Base-by-base conservation (phyloP, 2,113 vertebrate species). In the Tyrannus savana region DNA sequence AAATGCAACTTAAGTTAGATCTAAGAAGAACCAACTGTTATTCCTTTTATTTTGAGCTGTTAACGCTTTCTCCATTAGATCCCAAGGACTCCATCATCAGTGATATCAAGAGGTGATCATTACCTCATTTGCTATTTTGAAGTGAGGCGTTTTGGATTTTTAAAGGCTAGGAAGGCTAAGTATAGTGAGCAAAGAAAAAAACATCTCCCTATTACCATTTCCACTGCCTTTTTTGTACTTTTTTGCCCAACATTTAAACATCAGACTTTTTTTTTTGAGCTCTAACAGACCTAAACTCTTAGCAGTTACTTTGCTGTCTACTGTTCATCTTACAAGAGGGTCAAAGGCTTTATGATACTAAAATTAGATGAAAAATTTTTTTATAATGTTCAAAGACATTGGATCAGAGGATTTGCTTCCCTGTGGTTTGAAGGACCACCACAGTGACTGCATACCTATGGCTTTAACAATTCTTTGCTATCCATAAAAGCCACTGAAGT, bases 401-500 rank as follows among this genome's bases (percentile, higher is more conserved):
- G 79, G 49, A 87, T 82, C 35, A 68, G 55, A 95, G 73, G 50
- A 56, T 79, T 93, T 62, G 7, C 60, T 90, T 94, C 47, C 79
- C 44, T 0, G 3, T 78, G 49, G 44, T 60, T 47, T 72, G 77
- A 71, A 72, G 49, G 86, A 78, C 76, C 80, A 82, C 76, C 80
- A 79, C 41, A 64, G 80, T 4, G 44, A 37, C 75, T 86, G 28
- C 60, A n/a, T 81, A 44, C n/a, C 73, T 37, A 19, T 6, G n/a
- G 81, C 31, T 78, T 81, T 80, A 93, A 92, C 84, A 93, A 53
- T 58, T 27, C 50, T 72, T 80, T 72, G 69, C 69, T 94, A 37
- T 81, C 64, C 33, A n/a, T 87, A 84, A 94, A 95, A 93, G 55
- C 76, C 86, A 72, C 73, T 6, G 37, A 89, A 73, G 62, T 87